Evolutionary conservation across 2,888 invertebrate species (phyloP).

Genomic region (Octodonta nipae): DNA sequence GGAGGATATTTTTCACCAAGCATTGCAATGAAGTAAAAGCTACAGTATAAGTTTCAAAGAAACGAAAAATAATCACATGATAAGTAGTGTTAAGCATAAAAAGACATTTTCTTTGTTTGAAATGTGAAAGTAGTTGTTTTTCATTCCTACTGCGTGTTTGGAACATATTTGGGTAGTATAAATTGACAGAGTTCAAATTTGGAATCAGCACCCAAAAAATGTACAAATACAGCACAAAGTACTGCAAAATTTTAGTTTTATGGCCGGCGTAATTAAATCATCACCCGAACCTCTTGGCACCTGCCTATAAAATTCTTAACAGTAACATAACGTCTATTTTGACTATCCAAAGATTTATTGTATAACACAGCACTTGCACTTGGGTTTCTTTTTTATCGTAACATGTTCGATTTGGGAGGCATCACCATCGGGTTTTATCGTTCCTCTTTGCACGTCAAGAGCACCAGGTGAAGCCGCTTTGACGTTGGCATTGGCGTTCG

Average conservation of each 20-base stretch:
- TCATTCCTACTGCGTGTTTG: no score
- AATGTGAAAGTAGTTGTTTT: no score
- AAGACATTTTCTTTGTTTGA: no score
- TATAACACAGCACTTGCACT: constrained; percentile 88
- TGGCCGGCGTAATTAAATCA: constrained; percentile 6
- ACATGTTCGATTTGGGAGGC: constrained; percentile 76
- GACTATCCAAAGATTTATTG: constrained; percentile 47
- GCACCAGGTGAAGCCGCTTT: constrained; percentile 37
- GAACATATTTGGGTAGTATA: no score
- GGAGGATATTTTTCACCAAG: no score
- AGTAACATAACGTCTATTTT: constrained; percentile 22
- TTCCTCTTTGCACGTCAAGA: constrained; percentile 58
- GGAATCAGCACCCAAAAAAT: no score
- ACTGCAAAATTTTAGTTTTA: constrained; percentile 11
- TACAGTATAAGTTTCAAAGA: no score
- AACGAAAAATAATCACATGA: no score
- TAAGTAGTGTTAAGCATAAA: no score
- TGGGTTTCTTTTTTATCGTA: constrained; percentile 86
- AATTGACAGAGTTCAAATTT: no score
- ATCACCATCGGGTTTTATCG: constrained; percentile 53
- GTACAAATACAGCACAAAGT: no score
- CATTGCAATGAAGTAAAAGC: no score
- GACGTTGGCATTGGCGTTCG: constrained; percentile 36
- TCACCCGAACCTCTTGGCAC: constrained; percentile 8
- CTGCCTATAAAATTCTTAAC: constrained; percentile 14